Evolutionary conservation across 2,113 vertebrate species (phyloP).

Genomic region (Theristicus caerulescens): DNA sequence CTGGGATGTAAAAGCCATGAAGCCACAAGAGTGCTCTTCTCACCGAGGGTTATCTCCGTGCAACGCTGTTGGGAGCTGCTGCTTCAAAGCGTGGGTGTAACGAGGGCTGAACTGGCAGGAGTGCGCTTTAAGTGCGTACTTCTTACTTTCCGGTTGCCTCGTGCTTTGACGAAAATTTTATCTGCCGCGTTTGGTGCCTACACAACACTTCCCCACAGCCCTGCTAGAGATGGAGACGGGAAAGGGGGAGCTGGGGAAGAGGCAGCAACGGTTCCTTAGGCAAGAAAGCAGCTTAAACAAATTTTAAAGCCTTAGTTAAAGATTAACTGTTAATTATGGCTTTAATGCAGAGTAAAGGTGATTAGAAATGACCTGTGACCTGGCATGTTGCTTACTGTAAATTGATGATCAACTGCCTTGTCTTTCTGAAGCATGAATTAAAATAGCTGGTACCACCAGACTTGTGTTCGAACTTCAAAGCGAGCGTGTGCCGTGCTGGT

Average conservation of each 20-base stretch:
- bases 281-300: not conserved
- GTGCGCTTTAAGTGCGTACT: not conserved
- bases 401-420: not conserved
- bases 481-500: not conserved
- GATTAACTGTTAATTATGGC: not conserved
- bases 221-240: not conserved
- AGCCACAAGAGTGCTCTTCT: not conserved
- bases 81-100: not conserved
- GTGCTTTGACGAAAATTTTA: rapidly evolving
- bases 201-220: rapidly evolving
- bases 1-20: not conserved
- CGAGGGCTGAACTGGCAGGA: not conserved
- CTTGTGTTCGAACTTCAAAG: not conserved
- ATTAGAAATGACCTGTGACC: not conserved
- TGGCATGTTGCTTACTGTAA: not conserved
- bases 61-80: not conserved
- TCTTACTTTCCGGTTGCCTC: not conserved
- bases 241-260: not conserved
- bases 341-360: not conserved
- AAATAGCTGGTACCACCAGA: not conserved
- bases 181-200: not conserved
- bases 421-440: not conserved
- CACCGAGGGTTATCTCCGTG: not conserved
- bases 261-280: not conserved
- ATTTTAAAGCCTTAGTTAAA: not conserved